These are phyloP conservation scores for Penaeus japonicus DNA, from an alignment of 1,140 invertebrate species.

Conservation along the genomic window DNA sequence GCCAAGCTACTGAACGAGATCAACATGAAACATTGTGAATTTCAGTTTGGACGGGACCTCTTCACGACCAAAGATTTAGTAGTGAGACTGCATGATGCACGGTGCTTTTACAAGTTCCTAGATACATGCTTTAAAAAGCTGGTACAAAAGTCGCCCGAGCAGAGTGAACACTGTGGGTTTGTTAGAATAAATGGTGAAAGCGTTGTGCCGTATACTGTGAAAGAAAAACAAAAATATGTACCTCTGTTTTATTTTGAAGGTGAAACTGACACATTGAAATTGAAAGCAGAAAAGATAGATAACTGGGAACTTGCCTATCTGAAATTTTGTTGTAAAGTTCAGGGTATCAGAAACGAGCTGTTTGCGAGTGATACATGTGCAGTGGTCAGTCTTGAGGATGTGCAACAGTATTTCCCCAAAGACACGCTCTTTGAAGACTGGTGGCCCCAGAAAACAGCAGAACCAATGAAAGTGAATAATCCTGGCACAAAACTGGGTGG, in stretches of 20 bases:
- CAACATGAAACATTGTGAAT: constrained; percentile 90
- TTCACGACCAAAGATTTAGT: constrained; percentile 91
- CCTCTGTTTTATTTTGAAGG: constrained; percentile 94
- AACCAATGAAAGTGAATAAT: constrained; percentile 56
- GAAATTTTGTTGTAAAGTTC: constrained; percentile 93
- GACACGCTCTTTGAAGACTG: constrained; percentile 89
- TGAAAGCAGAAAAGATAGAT: constrained; percentile 80
- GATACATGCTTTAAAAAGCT: constrained; percentile 87
- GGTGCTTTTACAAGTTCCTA: constrained; percentile 89
- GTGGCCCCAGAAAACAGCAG: constrained; percentile 72
- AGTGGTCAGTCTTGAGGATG: constrained; percentile 87
- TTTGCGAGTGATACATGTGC: constrained; percentile 88
- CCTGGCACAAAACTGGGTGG: constrained; percentile 57
- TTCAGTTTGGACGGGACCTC: constrained; percentile 85
- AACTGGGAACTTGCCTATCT: constrained; percentile 92
- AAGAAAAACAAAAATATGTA: constrained; percentile 81
- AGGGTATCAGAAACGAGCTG: constrained; percentile 88
- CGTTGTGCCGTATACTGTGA: constrained; percentile 90
- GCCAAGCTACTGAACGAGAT: constrained; percentile 91
- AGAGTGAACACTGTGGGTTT: constrained; percentile 87
- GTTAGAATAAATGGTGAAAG: constrained; percentile 93
- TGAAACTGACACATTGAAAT: constrained; percentile 87
- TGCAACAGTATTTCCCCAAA: constrained; percentile 88
- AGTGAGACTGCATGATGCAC: constrained; percentile 84
- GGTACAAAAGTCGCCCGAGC: constrained; percentile 66